Conservation (phyloP, 2,888 invertebrate genomes). For the Nycteola revayana region DNA sequence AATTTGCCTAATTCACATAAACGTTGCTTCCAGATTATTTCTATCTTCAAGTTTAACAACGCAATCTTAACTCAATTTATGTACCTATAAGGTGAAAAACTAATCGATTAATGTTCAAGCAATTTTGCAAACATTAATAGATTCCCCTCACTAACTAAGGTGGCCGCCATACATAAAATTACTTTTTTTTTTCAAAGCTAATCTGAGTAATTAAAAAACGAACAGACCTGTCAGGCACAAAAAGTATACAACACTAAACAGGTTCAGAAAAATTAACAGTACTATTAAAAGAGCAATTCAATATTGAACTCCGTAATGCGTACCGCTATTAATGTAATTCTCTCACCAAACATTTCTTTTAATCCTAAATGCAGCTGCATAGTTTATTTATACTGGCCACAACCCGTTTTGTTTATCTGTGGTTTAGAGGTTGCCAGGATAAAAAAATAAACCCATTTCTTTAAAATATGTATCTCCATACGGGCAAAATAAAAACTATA, state of each 20-base stretch:
- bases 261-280: conserved; percentile 29
- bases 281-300: conserved; percentile 32
- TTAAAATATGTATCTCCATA: neutral
- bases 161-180: too few relatives aligned
- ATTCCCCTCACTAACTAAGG: too few relatives aligned
- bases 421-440: conserved; percentile 24
- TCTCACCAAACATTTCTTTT: conserved; percentile 40
- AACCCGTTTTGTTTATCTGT: conserved; percentile 38
- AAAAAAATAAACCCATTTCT: conserved; percentile 4
- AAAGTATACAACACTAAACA: conserved; percentile 18
- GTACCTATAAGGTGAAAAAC: too few relatives aligned
- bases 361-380: conserved; percentile 40
- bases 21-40: too few relatives aligned
- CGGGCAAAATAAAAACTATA: too few relatives aligned
- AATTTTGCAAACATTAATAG: too few relatives aligned
- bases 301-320: conserved; percentile 30
- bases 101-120: too few relatives aligned
- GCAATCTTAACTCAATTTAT: too few relatives aligned
- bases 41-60: too few relatives aligned
- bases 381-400: conserved; percentile 43
- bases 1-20: too few relatives aligned
- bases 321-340: conserved; percentile 31
- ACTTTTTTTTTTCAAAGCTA: too few relatives aligned
- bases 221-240: conserved; percentile 18
- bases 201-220: neutral